phyloP scores from a whole-genome alignment of 1,140 invertebrate genomes.

The Paraescarpia echinospica region DNA sequence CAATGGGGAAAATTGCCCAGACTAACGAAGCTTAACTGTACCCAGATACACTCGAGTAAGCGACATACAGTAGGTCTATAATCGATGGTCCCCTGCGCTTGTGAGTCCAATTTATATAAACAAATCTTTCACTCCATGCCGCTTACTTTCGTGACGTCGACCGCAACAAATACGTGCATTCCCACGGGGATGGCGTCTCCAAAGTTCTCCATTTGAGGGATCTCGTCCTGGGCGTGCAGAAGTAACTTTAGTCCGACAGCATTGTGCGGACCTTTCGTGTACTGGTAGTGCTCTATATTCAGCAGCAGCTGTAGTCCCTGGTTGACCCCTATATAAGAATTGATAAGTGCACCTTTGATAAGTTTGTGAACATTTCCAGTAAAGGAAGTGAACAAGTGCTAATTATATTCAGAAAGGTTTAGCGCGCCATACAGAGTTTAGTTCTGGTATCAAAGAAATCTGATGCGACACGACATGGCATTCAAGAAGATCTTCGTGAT shows the following conservation, averaged over 20 bases:
- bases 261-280: constrained; percentile 46
- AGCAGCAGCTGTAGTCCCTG: constrained; percentile 43
- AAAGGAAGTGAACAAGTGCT: neutral
- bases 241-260: constrained; percentile 48
- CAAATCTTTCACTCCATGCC: neutral
- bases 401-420: neutral
- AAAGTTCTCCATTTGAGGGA: constrained; percentile 45
- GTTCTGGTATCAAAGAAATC: too few species aligned
- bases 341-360: neutral
- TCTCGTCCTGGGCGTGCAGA: constrained; percentile 41
- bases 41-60: too few species aligned
- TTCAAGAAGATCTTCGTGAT: too few species aligned
- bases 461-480: too few species aligned
- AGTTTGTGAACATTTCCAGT: neutral
- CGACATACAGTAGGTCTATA: too few species aligned
- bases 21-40: too few species aligned
- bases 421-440: too few species aligned
- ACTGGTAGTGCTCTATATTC: constrained; percentile 53
- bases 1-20: too few species aligned
- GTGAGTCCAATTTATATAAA: neutral
- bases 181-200: constrained; percentile 47
- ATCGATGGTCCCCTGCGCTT: too few species aligned
- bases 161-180: constrained; percentile 45
- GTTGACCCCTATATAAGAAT: neutral
- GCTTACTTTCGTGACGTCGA: neutral